These are phyloP conservation scores for Hippocampus comes DNA, from an alignment of 2,113 vertebrate species.

Conservation along the genomic window DNA sequence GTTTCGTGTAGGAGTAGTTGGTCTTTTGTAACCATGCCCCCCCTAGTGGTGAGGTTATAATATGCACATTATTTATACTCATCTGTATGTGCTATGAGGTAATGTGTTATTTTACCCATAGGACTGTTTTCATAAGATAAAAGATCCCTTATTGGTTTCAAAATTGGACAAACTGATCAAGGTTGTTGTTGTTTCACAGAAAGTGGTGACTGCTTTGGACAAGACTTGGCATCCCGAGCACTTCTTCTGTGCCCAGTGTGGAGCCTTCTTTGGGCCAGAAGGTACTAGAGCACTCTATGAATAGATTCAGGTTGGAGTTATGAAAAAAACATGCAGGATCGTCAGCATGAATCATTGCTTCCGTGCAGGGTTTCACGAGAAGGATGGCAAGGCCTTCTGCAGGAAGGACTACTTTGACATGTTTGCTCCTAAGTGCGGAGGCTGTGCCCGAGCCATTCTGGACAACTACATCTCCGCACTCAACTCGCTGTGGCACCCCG, in stretches of 20 bases:
- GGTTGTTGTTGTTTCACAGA: slow-evolving; percentile 68
- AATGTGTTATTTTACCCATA: neutral
- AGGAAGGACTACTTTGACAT: slow-evolving; percentile 96
- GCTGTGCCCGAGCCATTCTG: slow-evolving; percentile 88
- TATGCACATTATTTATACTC: neutral
- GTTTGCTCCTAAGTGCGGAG: slow-evolving; percentile 95
- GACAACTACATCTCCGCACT: slow-evolving; percentile 97
- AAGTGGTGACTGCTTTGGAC: slow-evolving; percentile 85
- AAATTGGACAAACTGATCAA: neutral
- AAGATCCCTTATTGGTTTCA: neutral
- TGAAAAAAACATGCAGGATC: neutral
- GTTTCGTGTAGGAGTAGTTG: neutral
- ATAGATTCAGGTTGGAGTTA: neutral
- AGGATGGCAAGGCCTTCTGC: slow-evolving; percentile 93
- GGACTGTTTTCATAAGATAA: neutral
- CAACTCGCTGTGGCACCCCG: slow-evolving; percentile 92
- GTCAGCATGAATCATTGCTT: slow-evolving; percentile 22
- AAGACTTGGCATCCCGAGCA: slow-evolving; percentile 97
- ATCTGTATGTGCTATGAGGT: neutral
- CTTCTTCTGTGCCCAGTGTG: slow-evolving; percentile 92
- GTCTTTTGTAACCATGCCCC: slow-evolving; percentile 13
- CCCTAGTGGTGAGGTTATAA: slow-evolving; percentile 31
- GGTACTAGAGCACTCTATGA: slow-evolving; percentile 29
- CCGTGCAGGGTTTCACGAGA: slow-evolving; percentile 88
- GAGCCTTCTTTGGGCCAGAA: slow-evolving; percentile 65